Conservation (phyloP, 2,113 vertebrate genomes). For the Microtus ochrogaster region DNA sequence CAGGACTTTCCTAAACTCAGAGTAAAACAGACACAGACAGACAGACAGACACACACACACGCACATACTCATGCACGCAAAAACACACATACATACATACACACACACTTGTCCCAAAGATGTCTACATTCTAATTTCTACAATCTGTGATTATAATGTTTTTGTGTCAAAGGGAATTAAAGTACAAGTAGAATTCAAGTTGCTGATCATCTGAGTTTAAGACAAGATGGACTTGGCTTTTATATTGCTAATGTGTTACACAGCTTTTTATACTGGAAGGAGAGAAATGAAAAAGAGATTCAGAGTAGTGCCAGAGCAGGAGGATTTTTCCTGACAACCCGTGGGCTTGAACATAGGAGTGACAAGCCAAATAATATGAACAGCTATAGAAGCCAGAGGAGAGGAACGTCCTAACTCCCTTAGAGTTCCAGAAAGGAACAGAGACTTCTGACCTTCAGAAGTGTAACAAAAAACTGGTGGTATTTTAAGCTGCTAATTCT, state of each 20-base stretch:
- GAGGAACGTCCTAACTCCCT: not conserved
- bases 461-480: not conserved
- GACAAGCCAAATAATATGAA: accelerated
- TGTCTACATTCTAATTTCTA: not conserved
- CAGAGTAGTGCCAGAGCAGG: not conserved
- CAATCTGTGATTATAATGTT: not conserved
- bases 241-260: not conserved
- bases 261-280: not conserved
- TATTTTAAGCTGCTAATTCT: not conserved
- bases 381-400: not conserved
- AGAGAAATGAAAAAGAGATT: not conserved
- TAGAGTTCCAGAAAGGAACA: not conserved
- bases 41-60: not conserved
- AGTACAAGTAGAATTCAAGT: not conserved
- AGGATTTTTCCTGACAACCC: accelerated
- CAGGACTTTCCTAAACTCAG: not conserved
- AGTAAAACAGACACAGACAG: not conserved
- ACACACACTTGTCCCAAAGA: not conserved
- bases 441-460: not conserved
- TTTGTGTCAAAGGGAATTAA: not conserved
- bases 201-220: not conserved
- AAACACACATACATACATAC: not conserved
- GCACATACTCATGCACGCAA: not conserved
- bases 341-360: not conserved
- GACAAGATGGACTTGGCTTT: not conserved